Evolutionary conservation across 2,888 invertebrate species (phyloP).

Genomic region (Phyllotreta cruciferae): DNA sequence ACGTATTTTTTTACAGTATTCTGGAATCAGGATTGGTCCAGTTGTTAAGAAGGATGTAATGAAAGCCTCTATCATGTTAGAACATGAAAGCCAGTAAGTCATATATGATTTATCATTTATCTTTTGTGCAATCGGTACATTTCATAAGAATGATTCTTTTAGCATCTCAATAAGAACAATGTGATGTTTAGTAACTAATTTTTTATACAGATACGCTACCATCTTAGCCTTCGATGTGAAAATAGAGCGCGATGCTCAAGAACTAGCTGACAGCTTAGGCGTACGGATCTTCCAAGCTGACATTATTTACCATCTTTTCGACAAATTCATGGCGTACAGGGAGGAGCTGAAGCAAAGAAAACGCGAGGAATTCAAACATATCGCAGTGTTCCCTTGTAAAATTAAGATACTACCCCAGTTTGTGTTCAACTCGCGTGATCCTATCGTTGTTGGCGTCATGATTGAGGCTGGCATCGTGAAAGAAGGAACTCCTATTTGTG

Average conservation of each 20-base stretch:
- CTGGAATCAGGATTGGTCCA: slow-evolving; percentile 98
- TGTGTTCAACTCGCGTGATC: slow-evolving; percentile 98
- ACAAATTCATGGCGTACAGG: slow-evolving; percentile 92
- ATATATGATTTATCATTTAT: slow-evolving; percentile 7
- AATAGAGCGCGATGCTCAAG: slow-evolving; percentile 97
- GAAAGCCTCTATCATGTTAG: slow-evolving; percentile 99
- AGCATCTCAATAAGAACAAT: no score
- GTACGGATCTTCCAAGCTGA: slow-evolving; percentile 98
- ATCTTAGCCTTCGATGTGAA: slow-evolving; percentile 99
- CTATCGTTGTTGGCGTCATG: slow-evolving; percentile 95
- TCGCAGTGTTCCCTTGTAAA: slow-evolving; percentile 99
- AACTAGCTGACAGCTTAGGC: slow-evolving; percentile 91
- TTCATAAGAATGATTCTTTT: neutral
- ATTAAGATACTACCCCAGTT: slow-evolving; percentile 83
- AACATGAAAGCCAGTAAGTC: slow-evolving; percentile 92
- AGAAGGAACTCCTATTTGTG: slow-evolving; percentile 97
- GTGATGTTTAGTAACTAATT: no score
- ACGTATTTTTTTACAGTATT: slow-evolving; percentile 82
- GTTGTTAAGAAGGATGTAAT: slow-evolving; percentile 99
- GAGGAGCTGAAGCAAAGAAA: slow-evolving; percentile 91
- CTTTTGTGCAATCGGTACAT: neutral
- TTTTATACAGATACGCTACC: slow-evolving; percentile 78
- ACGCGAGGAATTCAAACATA: slow-evolving; percentile 93
- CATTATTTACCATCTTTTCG: slow-evolving; percentile 99
- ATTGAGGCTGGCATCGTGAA: slow-evolving; percentile 95